Conservation (phyloP, 2,888 invertebrate species). For the Hydriomena furcata region DNA sequence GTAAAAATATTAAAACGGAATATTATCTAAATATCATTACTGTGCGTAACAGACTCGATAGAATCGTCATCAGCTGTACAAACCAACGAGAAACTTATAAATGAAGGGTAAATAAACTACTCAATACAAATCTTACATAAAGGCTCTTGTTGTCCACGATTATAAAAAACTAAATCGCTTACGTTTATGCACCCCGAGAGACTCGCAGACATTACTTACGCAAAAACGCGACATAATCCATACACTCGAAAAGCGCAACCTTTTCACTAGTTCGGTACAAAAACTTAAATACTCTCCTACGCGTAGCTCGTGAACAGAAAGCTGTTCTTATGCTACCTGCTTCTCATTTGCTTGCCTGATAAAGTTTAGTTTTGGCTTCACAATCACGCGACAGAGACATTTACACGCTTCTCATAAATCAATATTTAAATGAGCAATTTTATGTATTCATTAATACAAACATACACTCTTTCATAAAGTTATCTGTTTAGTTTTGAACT, state of each 20-base stretch:
- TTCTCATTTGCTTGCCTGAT: conserved; percentile 1
- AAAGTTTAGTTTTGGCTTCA: not conserved
- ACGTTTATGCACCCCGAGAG: conserved; percentile 15
- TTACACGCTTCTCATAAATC: conserved; percentile 20
- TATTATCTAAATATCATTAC: conserved; percentile 54
- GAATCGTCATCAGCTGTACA: conserved; percentile 64
- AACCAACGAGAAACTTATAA: conserved; percentile 46
- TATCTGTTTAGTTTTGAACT: conserved; percentile 9
- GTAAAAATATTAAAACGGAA: conserved; percentile 72
- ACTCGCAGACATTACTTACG: conserved; percentile 27
- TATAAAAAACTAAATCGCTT: conserved; percentile 20
- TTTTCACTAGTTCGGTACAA: conserved; percentile 44
- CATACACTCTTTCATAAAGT: conserved; percentile 15
- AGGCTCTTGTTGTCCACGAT: conserved; percentile 26
- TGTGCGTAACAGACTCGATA: conserved; percentile 70
- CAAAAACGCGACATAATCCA: conserved; percentile 36
- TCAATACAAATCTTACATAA: conserved; percentile 29
- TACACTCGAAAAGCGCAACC: conserved; percentile 40
- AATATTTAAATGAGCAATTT: conserved; percentile 34
- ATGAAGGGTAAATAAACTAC: conserved; percentile 27
- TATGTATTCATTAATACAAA: conserved; percentile 16
- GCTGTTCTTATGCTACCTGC: conserved; percentile 1
- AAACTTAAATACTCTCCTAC: conserved; percentile 35
- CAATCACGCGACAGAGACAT: conserved; percentile 8
- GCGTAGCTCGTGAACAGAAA: conserved; percentile 20